Conservation (phyloP, 2,113 vertebrate genomes). For the Vireo altiloquus region DNA sequence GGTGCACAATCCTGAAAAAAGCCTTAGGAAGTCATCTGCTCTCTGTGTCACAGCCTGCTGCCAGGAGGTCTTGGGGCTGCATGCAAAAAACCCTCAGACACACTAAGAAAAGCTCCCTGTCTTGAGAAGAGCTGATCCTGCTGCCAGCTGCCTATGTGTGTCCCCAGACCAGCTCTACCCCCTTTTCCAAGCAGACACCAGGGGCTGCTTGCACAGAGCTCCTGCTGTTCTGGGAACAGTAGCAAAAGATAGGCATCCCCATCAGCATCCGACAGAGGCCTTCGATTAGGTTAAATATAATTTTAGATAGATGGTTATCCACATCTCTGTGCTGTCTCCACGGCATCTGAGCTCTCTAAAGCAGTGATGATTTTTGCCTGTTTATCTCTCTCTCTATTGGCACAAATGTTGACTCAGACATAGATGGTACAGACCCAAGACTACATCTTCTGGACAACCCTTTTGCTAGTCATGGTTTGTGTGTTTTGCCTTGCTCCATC, state of each 20-base stretch:
- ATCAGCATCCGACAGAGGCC: not conserved
- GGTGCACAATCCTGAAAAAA: not conserved
- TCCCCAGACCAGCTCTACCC: not conserved
- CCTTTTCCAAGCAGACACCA: not conserved
- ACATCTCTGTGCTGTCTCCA: not conserved
- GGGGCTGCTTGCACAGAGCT: not conserved
- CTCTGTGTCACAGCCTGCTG: not conserved
- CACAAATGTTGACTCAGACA: not conserved
- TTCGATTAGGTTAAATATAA: not conserved
- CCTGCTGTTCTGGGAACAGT: not conserved
- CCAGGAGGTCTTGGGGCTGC: not conserved
- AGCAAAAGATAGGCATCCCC: not conserved
- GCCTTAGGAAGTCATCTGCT: not conserved
- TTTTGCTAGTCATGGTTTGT: not conserved
- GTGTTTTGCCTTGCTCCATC: not conserved
- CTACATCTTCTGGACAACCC: not conserved
- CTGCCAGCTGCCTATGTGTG: not conserved
- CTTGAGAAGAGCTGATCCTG: not conserved
- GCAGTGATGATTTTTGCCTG: not conserved
- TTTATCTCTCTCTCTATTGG: fast-evolving
- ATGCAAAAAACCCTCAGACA: not conserved
- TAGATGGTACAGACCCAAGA: not conserved
- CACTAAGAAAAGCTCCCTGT: not conserved
- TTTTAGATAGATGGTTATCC: not conserved
- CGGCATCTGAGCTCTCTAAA: not conserved